Base-by-base conservation (phyloP, 1,140 invertebrate species). In the Brachionus manjavacas region DNA sequence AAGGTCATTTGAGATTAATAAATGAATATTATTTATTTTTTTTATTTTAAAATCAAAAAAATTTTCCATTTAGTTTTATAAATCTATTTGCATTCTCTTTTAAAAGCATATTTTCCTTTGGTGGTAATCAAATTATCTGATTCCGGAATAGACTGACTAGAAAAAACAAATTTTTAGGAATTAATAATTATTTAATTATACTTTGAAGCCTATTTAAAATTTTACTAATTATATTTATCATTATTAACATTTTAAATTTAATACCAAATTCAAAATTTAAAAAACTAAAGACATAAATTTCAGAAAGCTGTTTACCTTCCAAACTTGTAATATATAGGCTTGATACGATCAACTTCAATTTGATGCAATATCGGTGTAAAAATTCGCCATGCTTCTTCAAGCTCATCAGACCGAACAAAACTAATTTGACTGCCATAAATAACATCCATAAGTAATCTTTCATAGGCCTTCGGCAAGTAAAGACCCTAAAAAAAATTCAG, bases 381-480 rank as follows among this genome's bases (percentile, higher is more conserved):
- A 85, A 99, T 98, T 86, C 96, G 92, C 97, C 97, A 99, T 3
- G 97, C 97, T 90, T 99, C 96, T 31, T 93, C 93, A 41, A 99
- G 89, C 88, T 99, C 97, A 91, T 99, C 97, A 86, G 89, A 90
- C 83, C 97, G 92, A 0, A 99, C 97, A 92, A 99, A 99, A 90
- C 99, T 95, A 93, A 98, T 98, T 91, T 99, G 97, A 25, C 94
- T 96, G 11, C 97, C 97, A 88, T 94, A 95, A 88, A 99, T 98
- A 0, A 99, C 96, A 89, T 99, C 97, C 84, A 99, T 90, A 85
- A 99, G 96, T 28, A 99, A 91, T 85, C 97, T 92, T 90, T 99
- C 97, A 89, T 99, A 99, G 16, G 97, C 97, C 90, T 99, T 97
- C 28, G 96, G 96, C 84, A 98, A 91, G 90, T 94, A 93, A 1